Percentiles rank a stretch among this genome's conserved stretches.
These are phyloP conservation scores for Mechanitis mazaeus DNA, from an alignment of 2,888 invertebrate genomes.

Conservation along the genomic window DNA sequence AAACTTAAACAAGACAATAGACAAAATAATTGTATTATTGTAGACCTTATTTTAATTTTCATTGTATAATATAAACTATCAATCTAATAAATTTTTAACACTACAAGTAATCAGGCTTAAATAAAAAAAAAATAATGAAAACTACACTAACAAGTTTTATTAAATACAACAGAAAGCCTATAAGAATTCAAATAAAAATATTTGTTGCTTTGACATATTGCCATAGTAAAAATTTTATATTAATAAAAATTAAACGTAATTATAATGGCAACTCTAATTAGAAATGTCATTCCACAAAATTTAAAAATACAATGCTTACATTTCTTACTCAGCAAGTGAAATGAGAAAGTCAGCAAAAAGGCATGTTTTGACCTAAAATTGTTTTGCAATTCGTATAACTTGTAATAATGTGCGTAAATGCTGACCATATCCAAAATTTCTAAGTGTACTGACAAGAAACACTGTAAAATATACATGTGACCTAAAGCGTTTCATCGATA, in stretches of 20 bases:
- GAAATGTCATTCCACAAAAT: conserved; percentile 32
- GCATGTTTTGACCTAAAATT: conserved; percentile 42
- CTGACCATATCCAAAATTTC: conserved; percentile 30
- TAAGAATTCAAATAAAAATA: not conserved
- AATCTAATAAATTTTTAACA: too few species aligned
- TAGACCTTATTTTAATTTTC: too few species aligned
- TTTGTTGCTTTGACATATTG: conserved; percentile 36
- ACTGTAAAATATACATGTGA: conserved; percentile 37
- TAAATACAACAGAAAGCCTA: too few species aligned
- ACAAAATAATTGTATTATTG: too few species aligned
- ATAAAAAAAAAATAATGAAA: too few species aligned
- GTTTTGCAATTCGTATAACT: conserved; percentile 17
- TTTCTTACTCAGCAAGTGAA: conserved; percentile 25
- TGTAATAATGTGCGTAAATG: conserved; percentile 14
- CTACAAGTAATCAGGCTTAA: too few species aligned
- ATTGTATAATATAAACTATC: too few species aligned
- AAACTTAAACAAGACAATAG: too few species aligned
- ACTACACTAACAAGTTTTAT: too few species aligned
- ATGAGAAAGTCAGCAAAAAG: conserved; percentile 56
- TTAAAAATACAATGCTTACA: conserved; percentile 14
- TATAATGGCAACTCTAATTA: conserved; percentile 46
- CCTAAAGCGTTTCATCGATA: conserved; percentile 35
- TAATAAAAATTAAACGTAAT: conserved; percentile 21
- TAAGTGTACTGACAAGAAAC: not conserved
- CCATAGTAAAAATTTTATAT: conserved; percentile 34